Base-by-base conservation (phyloP, 2,888 invertebrate genomes). In the Lepas anatifera region DNA sequence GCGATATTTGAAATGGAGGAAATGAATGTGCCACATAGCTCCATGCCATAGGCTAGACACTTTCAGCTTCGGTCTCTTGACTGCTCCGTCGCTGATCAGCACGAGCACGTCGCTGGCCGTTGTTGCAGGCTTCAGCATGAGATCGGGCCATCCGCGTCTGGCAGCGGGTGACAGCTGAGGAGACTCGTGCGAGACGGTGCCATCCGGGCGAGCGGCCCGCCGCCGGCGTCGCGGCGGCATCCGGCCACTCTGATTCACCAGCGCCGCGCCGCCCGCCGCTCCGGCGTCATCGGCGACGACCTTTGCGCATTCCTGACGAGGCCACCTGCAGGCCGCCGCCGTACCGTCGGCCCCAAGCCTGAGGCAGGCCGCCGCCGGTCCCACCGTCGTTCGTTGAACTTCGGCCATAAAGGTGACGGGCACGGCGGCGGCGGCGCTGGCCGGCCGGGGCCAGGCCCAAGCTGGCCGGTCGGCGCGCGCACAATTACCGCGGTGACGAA, bases 211-310 rank as follows among this genome's bases (percentile, higher is more conserved):
- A 78, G 90, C 87, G 66, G 98, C n/a, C n/a, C 93, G 81, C 97
- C 98, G 70, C 97, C 84, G 3, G 98, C 98, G 74, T n/a, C n/a
- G 99, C 84, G 82, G 99, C 99, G 39, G 99, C 98, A 81, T 99
- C 99, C 81, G 99, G 98, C 81, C 99, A 98, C 0, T 90, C 92
- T 48, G 97, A 96, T 80, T 94, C 92, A n/a, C n/a, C 71, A 97
- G 84, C 80, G 95, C 92, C 79, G 88, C 87, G 73, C 98, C 82
- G 79, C n/a, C n/a, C n/a, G n/a, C n/a, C n/a, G n/a, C n/a, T n/a
- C n/a, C 98, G 99, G 75, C 91, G 87, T n/a, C n/a, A 77, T 91
- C 89, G 73, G 97, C 89, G 80, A 95, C 91, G 0, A 96, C 96
- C 11, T 91, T 93, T 70, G 95, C 90, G 18, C 80, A 78, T 76